A percentile compares a stretch with the other conserved stretches of the same genome.
phyloP scores from a whole-genome alignment of 2,113 vertebrate species.

The Hylia prasina region DNA sequence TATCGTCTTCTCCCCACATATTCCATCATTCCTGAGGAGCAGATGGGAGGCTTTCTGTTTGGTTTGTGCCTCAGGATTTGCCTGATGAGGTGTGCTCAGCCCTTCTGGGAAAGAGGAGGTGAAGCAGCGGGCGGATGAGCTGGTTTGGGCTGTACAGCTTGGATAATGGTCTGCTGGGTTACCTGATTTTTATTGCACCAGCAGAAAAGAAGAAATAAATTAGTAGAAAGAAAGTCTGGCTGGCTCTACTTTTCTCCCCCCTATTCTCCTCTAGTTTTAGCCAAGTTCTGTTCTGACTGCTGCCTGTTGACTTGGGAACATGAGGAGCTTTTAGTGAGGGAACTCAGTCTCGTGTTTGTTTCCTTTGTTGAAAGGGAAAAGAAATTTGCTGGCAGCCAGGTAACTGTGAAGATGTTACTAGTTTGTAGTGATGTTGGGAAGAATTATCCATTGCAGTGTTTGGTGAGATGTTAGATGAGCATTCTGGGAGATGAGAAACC shows the following conservation, averaged over 20 bases:
- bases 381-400: not conserved
- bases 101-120: not conserved
- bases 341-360: fast-evolving
- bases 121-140: not conserved
- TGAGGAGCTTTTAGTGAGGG: not conserved
- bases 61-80: not conserved
- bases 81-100: not conserved
- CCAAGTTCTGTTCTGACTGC: not conserved
- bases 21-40: not conserved
- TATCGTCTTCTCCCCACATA: not conserved
- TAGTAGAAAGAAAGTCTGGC: not conserved
- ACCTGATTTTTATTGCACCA: not conserved
- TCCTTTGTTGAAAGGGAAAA: not conserved
- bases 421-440: not conserved
- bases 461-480: not conserved
- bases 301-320: not conserved
- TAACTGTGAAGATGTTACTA: not conserved
- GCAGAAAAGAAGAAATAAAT: not conserved
- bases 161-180: not conserved
- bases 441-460: not conserved
- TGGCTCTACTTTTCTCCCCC: not conserved
- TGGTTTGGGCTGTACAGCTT: not conserved
- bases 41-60: not conserved
- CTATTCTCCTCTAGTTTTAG: not conserved
- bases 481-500: not conserved